phyloP scores from a whole-genome alignment of 2,888 invertebrate genomes.

The Amiota mariae region DNA sequence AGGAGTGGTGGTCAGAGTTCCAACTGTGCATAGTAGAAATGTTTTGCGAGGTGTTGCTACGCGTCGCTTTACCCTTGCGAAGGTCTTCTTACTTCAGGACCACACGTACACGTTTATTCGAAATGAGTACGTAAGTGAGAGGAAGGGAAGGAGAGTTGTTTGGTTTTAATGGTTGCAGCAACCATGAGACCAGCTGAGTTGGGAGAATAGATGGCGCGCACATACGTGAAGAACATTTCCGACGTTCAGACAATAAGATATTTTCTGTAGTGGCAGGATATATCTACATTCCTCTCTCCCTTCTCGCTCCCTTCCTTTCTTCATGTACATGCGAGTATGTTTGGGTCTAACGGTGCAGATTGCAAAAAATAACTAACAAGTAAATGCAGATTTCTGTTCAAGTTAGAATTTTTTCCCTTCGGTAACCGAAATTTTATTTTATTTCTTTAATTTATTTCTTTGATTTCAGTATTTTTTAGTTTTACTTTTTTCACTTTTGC shows the following conservation, averaged over 20 bases:
- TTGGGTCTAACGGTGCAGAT: slow-evolving; percentile 51
- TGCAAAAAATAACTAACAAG: slow-evolving; percentile 53
- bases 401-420: neutral
- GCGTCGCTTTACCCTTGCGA: slow-evolving; percentile 32
- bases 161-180: slow-evolving; percentile 39
- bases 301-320: no score
- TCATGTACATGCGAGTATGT: neutral
- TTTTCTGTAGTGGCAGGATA: neutral
- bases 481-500: slow-evolving; percentile 30
- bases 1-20: slow-evolving; percentile 21
- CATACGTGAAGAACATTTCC: slow-evolving; percentile 32
- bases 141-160: slow-evolving; percentile 2
- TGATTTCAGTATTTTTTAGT: slow-evolving; percentile 50
- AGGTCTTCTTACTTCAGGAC: no score
- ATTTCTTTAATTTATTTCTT: slow-evolving; percentile 67
- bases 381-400: slow-evolving; percentile 16
- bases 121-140: neutral
- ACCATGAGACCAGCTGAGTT: slow-evolving; percentile 17
- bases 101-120: slow-evolving; percentile 7
- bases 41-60: slow-evolving; percentile 63
- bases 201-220: neutral
- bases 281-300: no score
- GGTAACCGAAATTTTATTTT: slow-evolving; percentile 38
- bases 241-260: slow-evolving; percentile 32
- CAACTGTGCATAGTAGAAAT: slow-evolving; percentile 53